Evolutionary conservation across 2,888 invertebrate species (phyloP).

Genomic region (Odontocolon sp.): DNA sequence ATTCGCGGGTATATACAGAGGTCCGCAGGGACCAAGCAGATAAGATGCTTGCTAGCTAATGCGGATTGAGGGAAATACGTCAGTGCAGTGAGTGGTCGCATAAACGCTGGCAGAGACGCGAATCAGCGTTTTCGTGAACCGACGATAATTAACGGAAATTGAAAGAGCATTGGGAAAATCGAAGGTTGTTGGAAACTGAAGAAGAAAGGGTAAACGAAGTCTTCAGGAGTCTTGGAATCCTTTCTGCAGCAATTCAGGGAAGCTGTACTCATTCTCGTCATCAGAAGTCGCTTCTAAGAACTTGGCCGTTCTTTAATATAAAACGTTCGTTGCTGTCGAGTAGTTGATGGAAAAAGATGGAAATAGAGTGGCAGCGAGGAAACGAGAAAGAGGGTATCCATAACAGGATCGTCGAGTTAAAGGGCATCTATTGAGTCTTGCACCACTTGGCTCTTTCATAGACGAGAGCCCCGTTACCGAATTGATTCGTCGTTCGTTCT

Average conservation of each 20-base stretch:
- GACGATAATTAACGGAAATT: constrained; percentile 57
- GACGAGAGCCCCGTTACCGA: constrained; percentile 14
- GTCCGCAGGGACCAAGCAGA: too few species aligned
- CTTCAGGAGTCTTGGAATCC: constrained; percentile 1
- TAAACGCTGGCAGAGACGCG: constrained; percentile 31
- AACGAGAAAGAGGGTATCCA: constrained; percentile 1
- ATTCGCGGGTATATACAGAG: neutral
- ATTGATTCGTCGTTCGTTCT: constrained; percentile 43
- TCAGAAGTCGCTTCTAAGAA: constrained; percentile 58
- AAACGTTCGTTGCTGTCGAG: neutral
- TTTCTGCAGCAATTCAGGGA: neutral
- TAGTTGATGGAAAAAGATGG: constrained; percentile 1
- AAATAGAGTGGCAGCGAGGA: constrained; percentile 8
- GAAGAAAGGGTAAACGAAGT: constrained; percentile 24
- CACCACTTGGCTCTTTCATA: neutral
- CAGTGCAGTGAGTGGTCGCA: too few species aligned
- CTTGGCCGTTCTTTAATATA: constrained; percentile 20
- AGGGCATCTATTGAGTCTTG: constrained; percentile 25
- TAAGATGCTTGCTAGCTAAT: too few species aligned
- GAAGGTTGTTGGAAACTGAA: constrained; percentile 16
- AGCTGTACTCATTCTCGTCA: constrained; percentile 50
- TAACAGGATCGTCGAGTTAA: constrained; percentile 30
- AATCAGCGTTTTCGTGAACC: constrained; percentile 54
- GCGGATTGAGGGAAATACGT: neutral
- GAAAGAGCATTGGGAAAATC: constrained; percentile 13